Base-by-base conservation (phyloP, 2,888 invertebrate species). In the Gasteruption jaculator region DNA sequence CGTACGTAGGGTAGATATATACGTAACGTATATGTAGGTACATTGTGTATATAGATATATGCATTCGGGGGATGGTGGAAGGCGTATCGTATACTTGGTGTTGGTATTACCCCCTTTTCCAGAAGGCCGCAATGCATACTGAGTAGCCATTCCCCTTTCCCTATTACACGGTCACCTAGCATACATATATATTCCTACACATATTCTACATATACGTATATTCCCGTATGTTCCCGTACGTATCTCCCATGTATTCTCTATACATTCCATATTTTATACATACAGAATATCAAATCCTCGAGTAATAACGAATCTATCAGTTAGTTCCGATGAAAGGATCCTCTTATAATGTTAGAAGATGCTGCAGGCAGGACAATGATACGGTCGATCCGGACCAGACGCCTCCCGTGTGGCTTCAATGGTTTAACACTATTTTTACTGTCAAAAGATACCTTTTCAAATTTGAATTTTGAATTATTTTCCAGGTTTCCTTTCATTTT, bases 121-220 rank as follows among this genome's bases (percentile, higher is more conserved):
- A 55, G 61, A 58, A 57, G 59, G 55, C 58, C 58, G 66, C 67
- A 68, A 69, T 69, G 68, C 69, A 68, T 69, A 68, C 68, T 64
- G 67, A 69, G 58, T 57, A 66, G 66, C 60, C 58, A 54, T 57
- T 57, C 54, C 54, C 56, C 55, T 61, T 61, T 60, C 59, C 50
- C 62, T 51, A 61, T 66, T 63, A 62, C 63, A 61, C 59, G 62
- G 64, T 63, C 61, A 63, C 60, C 62, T 56, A 49, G 57, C 60
- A 48, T 56, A 56, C 53, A 54, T 53, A 52, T 21, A 39, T 26
- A 38, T 27, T 22, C n/a, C n/a, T n/a, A n/a, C n/a, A n/a, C n/a
- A n/a, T n/a, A n/a, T n/a, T n/a, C n/a, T 39, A 20, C 30, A 25
- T 16, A 31, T 15, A 36, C 8, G 14, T 15, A 14, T 34, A 15